Percentiles rank a stretch among this genome's conserved stretches.
Evolutionary conservation across 2,113 vertebrate genomes (phyloP).

Genomic region (Euleptes europaea): DNA sequence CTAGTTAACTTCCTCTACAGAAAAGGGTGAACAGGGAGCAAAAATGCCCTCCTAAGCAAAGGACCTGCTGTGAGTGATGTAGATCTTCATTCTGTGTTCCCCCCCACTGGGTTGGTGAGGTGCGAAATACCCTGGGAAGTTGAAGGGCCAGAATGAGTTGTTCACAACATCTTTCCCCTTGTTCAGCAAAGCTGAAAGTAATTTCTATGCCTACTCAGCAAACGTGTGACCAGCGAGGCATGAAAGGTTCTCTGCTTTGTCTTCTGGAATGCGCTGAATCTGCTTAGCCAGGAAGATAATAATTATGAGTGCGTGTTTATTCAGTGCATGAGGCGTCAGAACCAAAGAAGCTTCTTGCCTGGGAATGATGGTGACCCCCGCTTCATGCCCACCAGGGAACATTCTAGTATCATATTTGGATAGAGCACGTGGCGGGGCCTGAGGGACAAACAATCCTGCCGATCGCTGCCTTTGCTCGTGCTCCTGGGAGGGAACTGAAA

Average conservation of each 20-base stretch:
- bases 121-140: background rate
- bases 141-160: background rate
- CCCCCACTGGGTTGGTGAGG: background rate
- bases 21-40: background rate
- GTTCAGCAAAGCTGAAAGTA: slow-evolving; percentile 18
- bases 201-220: background rate
- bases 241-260: slow-evolving; percentile 2
- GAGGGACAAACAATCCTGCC: too few relatives aligned
- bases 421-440: too few relatives aligned
- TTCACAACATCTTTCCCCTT: background rate
- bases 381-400: background rate
- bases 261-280: slow-evolving; percentile 10
- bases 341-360: background rate
- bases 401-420: background rate
- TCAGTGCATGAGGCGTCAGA: background rate
- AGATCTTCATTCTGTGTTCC: background rate
- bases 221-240: background rate
- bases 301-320: slow-evolving; percentile 5
- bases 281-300: background rate
- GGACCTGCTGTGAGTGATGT: background rate
- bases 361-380: background rate
- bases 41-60: background rate
- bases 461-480: too few relatives aligned
- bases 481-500: too few relatives aligned
- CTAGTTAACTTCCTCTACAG: background rate